Base-by-base conservation (phyloP, 35 echinoderm and acorn worm genomes). In the Apostichopus californicus region DNA sequence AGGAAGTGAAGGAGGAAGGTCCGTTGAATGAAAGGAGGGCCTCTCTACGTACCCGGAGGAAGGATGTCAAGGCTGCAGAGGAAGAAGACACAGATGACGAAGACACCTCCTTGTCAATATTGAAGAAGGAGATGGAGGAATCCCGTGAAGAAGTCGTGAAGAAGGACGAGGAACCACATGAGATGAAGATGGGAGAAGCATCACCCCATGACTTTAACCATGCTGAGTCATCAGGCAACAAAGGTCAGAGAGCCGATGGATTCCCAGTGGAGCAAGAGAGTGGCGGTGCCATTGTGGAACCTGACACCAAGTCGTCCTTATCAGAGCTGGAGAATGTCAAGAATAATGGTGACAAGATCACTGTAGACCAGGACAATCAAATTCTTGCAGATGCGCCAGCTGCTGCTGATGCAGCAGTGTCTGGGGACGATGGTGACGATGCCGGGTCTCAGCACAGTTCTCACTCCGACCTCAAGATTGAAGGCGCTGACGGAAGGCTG, bases 1-100 rank as follows among this genome's bases (percentile, higher is more conserved):
- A 89, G 17, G 80, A 82, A 82, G 80, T 57, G 21, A 57, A 82
- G 28, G 80, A 34, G 8, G 5, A 24, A 26, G 64, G 86, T 9
- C 86, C 86, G 34, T 3, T 73, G 8, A 89, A 89, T 72, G 86
- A 89, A 55, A 89, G 86, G 86, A 89, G 86, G 24, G 86, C 86
- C 6, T 89, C 86, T 34, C 25, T 89, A 68, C 57, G 86, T 21
- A 66, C 60, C 15, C 20, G 86, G 20, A 89, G 52, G 64, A 72
- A 89, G 64, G 86, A 72, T 54, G 86, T 89, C 25, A 9, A 14
- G 15, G 61, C 28, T 18, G 15, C 61, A 54, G 60, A 89, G 61
- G n/a, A 72, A 7, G 63, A 72, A 9, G 46, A 53, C 7, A 64
- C 71, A 2, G 57, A 52, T 22, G 86, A 82, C 0, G 80, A 82